Evolutionary conservation across 2,888 invertebrate species (phyloP).

Genomic region (Cremastinae sp.): DNA sequence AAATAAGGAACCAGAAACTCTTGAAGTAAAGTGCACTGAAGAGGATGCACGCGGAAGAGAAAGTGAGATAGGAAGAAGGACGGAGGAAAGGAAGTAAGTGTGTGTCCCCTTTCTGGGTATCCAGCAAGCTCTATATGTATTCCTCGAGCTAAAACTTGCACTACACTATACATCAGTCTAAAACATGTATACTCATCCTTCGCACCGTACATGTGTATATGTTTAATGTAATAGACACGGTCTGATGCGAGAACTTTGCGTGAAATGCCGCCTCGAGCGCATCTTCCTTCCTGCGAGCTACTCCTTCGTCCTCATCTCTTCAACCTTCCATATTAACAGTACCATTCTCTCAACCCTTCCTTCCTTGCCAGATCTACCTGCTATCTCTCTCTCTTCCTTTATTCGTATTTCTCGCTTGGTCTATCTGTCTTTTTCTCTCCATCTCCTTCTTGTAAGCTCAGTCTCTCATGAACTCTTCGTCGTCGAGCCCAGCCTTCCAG

Average conservation of each 20-base stretch:
- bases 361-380: constrained; percentile 56
- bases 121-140: constrained; percentile 69
- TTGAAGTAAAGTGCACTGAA: constrained; percentile 19
- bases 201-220: constrained; percentile 14
- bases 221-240: constrained; percentile 29
- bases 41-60: constrained; percentile 23
- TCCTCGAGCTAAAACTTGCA: constrained; percentile 72
- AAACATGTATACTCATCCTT: background rate
- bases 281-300: constrained; percentile 68
- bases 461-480: constrained; percentile 57
- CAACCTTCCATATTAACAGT: constrained; percentile 73
- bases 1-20: constrained; percentile 36
- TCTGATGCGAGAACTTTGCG: constrained; percentile 71
- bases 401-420: too few species aligned
- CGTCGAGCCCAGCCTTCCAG: constrained; percentile 37
- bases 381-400: constrained; percentile 56
- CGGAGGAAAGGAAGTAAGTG: constrained; percentile 38
- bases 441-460: background rate
- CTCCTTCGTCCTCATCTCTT: constrained; percentile 51
- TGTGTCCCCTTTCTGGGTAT: constrained; percentile 68
- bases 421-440: too few species aligned
- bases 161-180: constrained; percentile 61
- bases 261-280: constrained; percentile 73
- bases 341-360: constrained; percentile 62
- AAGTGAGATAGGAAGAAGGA: constrained; percentile 12